Evolutionary conservation across 2,113 vertebrate genomes (phyloP).

Genomic region (Phainopepla nitens): DNA sequence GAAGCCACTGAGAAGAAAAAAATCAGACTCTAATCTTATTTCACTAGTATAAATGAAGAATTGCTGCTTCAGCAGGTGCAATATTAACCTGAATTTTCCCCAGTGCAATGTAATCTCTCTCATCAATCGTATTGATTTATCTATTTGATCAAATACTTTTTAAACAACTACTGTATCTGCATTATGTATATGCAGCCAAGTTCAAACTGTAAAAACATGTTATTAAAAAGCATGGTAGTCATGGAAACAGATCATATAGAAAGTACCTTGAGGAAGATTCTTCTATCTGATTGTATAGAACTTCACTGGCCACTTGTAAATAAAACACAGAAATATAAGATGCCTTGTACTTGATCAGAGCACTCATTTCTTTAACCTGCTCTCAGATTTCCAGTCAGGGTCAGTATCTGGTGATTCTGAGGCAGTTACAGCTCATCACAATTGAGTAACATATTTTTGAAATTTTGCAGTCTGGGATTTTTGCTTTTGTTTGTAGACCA

Average conservation of each 20-base stretch:
- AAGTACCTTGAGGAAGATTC: neutral
- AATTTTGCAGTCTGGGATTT: neutral
- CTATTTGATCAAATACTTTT: neutral
- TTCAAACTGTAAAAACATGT: neutral
- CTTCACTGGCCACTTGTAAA: neutral
- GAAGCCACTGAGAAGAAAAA: neutral
- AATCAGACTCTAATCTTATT: neutral
- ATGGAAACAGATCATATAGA: constrained; percentile 27
- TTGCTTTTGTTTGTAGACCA: neutral
- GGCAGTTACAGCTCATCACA: neutral
- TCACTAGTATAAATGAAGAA: neutral
- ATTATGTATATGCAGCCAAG: neutral
- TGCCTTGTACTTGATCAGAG: neutral
- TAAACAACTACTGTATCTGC: neutral
- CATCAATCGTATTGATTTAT: constrained; percentile 2
- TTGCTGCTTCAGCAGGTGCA: neutral
- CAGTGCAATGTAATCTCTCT: neutral
- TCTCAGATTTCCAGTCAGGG: neutral
- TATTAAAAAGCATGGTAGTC: constrained; percentile 15
- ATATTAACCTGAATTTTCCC: neutral
- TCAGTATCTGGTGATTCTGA: neutral
- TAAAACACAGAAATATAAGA: neutral
- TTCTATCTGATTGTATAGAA: neutral
- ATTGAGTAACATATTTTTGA: neutral
- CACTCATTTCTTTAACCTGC: neutral